Evolutionary conservation across 2,888 invertebrate genomes (phyloP).

Genomic region (Camponotus fellah): DNA sequence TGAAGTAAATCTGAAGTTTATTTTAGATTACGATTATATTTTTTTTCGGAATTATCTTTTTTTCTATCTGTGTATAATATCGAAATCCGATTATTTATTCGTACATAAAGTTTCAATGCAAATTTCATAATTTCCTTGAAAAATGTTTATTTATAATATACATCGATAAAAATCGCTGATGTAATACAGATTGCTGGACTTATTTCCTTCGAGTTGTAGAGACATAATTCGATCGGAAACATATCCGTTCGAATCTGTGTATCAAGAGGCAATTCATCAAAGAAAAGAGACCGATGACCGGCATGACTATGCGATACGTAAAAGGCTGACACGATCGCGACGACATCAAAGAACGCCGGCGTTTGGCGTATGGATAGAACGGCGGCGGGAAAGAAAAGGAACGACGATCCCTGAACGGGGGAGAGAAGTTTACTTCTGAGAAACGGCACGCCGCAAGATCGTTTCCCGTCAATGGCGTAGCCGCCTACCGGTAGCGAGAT

Average conservation of each 20-base stretch:
- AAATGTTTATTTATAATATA: not conserved
- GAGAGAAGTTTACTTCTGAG: constrained; percentile 78
- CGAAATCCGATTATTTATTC: not conserved
- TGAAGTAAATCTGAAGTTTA: not conserved
- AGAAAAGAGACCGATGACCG: constrained; percentile 41
- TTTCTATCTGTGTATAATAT: not conserved
- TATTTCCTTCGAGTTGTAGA: not conserved
- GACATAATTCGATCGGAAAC: not conserved
- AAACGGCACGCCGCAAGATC: constrained; percentile 72
- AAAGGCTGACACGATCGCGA: constrained; percentile 50
- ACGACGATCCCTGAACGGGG: constrained; percentile 59
- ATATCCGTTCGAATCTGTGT: not conserved
- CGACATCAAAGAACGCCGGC: constrained; percentile 67
- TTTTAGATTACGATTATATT: not conserved
- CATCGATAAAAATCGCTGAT: not conserved
- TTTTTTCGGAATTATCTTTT: not conserved
- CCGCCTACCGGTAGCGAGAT: constrained; percentile 35
- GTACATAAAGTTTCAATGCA: not conserved
- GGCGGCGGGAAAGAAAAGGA: constrained; percentile 60
- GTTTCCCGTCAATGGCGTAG: constrained; percentile 76
- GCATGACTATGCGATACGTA: constrained; percentile 38
- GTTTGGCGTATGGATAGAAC: constrained; percentile 65
- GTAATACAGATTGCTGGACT: not conserved
- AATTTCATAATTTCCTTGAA: not conserved
- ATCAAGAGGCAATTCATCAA: constrained; percentile 13